Conservation (phyloP, 2,888 invertebrate genomes). For the Zaprionus lineosus region DNA sequence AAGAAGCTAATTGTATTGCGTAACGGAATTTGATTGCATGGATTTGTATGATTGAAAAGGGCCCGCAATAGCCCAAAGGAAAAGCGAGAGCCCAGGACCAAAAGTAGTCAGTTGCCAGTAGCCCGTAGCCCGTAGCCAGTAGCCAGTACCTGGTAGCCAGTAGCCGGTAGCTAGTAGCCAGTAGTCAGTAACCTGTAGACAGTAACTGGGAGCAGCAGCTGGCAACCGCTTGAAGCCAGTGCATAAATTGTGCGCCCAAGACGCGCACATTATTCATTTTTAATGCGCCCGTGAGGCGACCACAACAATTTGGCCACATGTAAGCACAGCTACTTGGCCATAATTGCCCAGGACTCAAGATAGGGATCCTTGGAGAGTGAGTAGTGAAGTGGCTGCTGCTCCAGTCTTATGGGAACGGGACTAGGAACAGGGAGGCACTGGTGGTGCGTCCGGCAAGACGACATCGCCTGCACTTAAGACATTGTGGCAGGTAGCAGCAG, state of each 20-base stretch:
- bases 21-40: slow-evolving; percentile 73
- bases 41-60: slow-evolving; percentile 77
- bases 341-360: slow-evolving; percentile 67
- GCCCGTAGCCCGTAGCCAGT: too few relatives aligned
- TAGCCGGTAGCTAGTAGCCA: too few relatives aligned
- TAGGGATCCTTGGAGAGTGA: neutral
- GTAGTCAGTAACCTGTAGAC: too few relatives aligned
- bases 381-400: too few relatives aligned
- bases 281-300: slow-evolving; percentile 71
- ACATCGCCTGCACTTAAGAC: slow-evolving; percentile 66
- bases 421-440: slow-evolving; percentile 17
- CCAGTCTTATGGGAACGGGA: neutral
- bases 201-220: slow-evolving; percentile 35
- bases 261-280: slow-evolving; percentile 79
- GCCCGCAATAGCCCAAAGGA: slow-evolving; percentile 30
- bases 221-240: slow-evolving; percentile 49
- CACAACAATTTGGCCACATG: slow-evolving; percentile 77
- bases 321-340: slow-evolving; percentile 74
- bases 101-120: neutral
- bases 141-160: too few relatives aligned
- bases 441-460: slow-evolving; percentile 51
- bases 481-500: slow-evolving; percentile 28
- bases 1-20: slow-evolving; percentile 73
- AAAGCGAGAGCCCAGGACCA: neutral
- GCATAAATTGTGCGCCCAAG: slow-evolving; percentile 71